Evolutionary conservation across 2,113 vertebrate genomes (phyloP).

Genomic region (Platysteira castanea): DNA sequence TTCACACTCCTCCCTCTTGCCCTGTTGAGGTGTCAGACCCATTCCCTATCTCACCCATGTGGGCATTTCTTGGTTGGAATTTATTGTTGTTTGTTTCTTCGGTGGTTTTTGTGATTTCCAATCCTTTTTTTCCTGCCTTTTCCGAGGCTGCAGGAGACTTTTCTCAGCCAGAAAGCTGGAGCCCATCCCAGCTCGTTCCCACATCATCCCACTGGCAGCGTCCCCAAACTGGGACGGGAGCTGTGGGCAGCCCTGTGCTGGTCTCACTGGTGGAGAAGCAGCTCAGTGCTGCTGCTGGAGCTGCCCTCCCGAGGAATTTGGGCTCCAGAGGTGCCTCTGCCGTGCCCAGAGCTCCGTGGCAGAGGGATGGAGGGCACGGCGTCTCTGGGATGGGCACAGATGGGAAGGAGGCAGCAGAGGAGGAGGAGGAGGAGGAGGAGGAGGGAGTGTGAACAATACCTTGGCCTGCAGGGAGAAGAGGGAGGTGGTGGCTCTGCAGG

Average conservation of each 20-base stretch:
- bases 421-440: conserved; percentile 51
- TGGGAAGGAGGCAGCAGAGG: conserved; percentile 11
- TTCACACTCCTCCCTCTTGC: background rate
- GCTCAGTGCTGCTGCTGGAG: background rate
- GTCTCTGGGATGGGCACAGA: background rate
- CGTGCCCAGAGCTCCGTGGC: background rate
- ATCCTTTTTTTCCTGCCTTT: background rate
- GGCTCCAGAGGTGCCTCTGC: background rate
- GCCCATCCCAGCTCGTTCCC: background rate
- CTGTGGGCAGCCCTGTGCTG: background rate
- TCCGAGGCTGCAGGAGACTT: background rate
- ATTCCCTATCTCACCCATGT: no score
- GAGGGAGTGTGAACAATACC: background rate
- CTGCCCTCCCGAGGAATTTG: background rate
- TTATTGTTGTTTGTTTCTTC: background rate
- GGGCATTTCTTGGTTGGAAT: background rate
- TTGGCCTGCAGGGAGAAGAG: background rate
- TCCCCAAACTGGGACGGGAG: background rate
- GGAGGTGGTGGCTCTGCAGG: conserved; percentile 7
- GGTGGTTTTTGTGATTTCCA: background rate
- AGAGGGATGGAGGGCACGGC: background rate
- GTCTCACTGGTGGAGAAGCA: background rate
- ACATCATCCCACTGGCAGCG: fast-evolving
- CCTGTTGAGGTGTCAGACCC: background rate
- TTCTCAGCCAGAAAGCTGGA: background rate